Base-by-base conservation (phyloP, 1,140 invertebrate species). In the Cyclargus thomasi region DNA sequence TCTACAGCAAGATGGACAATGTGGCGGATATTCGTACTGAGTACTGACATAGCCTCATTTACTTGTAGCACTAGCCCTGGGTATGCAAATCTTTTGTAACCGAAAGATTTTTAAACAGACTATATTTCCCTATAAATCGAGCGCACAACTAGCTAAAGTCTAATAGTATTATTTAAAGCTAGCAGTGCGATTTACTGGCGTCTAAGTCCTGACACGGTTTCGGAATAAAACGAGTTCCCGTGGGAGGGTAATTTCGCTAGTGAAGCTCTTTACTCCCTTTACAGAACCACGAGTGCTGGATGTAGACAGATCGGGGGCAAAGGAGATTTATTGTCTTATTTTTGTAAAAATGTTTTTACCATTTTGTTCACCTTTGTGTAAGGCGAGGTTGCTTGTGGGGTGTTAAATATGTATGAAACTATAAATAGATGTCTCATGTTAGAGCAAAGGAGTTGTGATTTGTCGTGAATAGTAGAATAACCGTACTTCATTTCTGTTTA, bases 161-260 rank as follows among this genome's bases (percentile, higher is more conserved):
- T 47, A 47, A 47, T 47, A 14, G 39, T 2, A 47, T 47, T 47
- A 47, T 47, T 47, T 47, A 16, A 47, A 47, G 14, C 36, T 47
- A 47, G 36, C 36, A 14, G 14, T 16, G 4, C 39, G 39, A 47
- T 47, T 47, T 47, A 0, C 39, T 47, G 39, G 14, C 6, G 11
- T 47, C 39, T 47, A 11, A 47, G 8, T 11, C 39, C 1, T 16
- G 39, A 8, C 29, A 35, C 29, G 29, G 29, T 8, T 5, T 35
- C 3, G 39, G 0, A 47, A 57, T 22, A 55, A 66, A 67, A 67
- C 57, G 18, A 67, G 17, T 35, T 18, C 21, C 35, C 14, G 1
- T 47, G 39, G 39, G 39, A 47, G 67, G 35, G 21, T 68, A 16
- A 72, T 73, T 70, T 70, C 68, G 69, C 39, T 16, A 47, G 39